Conservation (phyloP, 2,888 invertebrate genomes). For the Dioctria rufipes region DNA sequence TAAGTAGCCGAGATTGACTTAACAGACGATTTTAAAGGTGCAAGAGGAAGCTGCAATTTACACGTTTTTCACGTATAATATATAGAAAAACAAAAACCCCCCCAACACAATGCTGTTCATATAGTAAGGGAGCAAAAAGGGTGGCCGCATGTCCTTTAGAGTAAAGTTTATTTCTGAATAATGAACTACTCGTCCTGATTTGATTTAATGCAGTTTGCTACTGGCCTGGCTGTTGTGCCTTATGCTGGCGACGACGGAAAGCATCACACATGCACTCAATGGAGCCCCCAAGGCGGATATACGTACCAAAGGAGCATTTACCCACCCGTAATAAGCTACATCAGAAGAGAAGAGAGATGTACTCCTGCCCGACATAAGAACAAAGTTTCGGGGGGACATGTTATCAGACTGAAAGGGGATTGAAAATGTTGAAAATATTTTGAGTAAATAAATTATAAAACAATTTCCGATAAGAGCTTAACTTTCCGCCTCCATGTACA, state of each 20-base stretch:
- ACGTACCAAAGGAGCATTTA: conserved; percentile 21
- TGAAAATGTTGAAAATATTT: conserved; percentile 51
- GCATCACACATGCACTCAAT: conserved; percentile 40
- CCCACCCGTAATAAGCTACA: conserved; percentile 23
- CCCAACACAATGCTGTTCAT: too few species aligned
- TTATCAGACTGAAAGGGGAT: conserved; percentile 49
- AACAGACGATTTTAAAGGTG: conserved; percentile 4
- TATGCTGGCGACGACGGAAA: background rate
- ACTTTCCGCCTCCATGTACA: conserved; percentile 38
- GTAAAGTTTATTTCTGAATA: conserved; percentile 51
- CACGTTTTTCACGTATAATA: background rate
- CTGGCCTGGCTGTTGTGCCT: background rate
- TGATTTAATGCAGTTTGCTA: conserved; percentile 52
- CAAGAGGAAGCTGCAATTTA: background rate
- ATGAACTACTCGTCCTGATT: conserved; percentile 49
- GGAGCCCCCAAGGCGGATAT: background rate
- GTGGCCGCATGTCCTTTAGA: background rate
- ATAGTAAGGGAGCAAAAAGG: background rate
- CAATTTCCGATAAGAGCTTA: conserved; percentile 64
- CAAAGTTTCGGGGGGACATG: conserved; percentile 40
- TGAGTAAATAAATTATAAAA: conserved; percentile 65
- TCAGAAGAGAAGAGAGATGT: background rate
- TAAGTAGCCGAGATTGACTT: conserved; percentile 36
- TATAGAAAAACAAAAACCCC: too few species aligned
- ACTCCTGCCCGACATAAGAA: background rate